phyloP scores from a whole-genome alignment of 2,888 invertebrate species.

The Protophormia terraenovae region DNA sequence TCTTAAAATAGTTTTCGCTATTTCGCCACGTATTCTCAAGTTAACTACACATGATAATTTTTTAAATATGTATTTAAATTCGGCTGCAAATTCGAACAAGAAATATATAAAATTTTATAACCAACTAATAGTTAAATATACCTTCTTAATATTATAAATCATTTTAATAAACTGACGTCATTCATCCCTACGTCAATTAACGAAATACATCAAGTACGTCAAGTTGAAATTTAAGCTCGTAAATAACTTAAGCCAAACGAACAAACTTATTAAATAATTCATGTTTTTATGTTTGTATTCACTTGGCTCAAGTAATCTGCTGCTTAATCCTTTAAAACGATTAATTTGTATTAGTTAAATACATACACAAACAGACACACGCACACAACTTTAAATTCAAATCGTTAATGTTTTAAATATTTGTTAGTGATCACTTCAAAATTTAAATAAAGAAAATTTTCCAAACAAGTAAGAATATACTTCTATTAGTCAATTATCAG shows the following conservation, averaged over 20 bases:
- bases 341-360: constrained; percentile 6
- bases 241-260: constrained; percentile 82
- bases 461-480: neutral
- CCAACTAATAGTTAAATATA: neutral
- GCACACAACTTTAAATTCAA: neutral
- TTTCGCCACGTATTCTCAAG: constrained; percentile 43
- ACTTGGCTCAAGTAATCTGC: constrained; percentile 81
- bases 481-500: neutral
- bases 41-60: no score
- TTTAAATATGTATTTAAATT: no score
- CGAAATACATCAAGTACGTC: neutral
- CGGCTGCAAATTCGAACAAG: no score
- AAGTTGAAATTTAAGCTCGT: constrained; percentile 75
- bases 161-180: neutral
- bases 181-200: neutral
- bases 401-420: neutral
- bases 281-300: constrained; percentile 79
- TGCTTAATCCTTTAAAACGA: constrained; percentile 70
- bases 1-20: neutral
- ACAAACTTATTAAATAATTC: constrained; percentile 78
- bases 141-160: neutral
- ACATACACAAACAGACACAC: neutral
- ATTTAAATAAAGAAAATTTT: neutral
- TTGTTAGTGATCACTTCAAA: neutral
- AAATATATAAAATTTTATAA: neutral